Evolutionary conservation across 2,888 invertebrate genomes (phyloP).

Genomic region (Pachycephus smyrnensis): DNA sequence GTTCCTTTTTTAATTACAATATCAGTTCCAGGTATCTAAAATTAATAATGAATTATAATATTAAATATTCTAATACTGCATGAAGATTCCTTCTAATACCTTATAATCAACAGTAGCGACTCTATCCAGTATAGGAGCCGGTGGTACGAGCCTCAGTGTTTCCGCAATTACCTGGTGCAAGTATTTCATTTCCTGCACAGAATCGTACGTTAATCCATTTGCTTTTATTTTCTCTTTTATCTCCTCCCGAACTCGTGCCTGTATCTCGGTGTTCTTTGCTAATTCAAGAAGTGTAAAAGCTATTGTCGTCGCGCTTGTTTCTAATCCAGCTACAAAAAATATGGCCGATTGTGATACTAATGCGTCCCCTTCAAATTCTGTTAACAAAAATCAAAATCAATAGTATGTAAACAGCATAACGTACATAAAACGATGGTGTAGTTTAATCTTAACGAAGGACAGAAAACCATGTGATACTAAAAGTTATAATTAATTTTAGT

Average conservation of each 20-base stretch:
- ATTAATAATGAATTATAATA: background rate
- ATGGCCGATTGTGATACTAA: constrained; percentile 52
- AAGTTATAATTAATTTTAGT: background rate
- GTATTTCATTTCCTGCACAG: constrained; percentile 49
- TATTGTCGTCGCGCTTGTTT: constrained; percentile 48
- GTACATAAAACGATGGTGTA: too few species aligned
- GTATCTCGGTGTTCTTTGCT: constrained; percentile 48
- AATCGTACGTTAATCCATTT: too few species aligned
- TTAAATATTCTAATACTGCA: background rate
- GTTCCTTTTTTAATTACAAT: constrained; percentile 49
- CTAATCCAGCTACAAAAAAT: constrained; percentile 54
- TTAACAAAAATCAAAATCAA: constrained; percentile 1
- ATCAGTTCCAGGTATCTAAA: constrained; percentile 51
- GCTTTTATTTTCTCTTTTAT: too few species aligned
- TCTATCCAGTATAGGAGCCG: constrained; percentile 52
- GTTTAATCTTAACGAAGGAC: background rate
- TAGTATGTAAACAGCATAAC: background rate
- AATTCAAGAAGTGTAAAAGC: constrained; percentile 46
- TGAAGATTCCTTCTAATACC: constrained; percentile 25
- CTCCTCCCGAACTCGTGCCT: constrained; percentile 41
- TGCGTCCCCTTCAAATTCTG: constrained; percentile 49
- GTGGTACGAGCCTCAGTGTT: constrained; percentile 51
- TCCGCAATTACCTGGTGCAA: constrained; percentile 51
- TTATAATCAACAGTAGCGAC: constrained; percentile 46
- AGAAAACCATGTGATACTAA: background rate